Evolutionary conservation across 1,140 invertebrate species (phyloP).

Genomic region (Sminthurinus signatus): DNA sequence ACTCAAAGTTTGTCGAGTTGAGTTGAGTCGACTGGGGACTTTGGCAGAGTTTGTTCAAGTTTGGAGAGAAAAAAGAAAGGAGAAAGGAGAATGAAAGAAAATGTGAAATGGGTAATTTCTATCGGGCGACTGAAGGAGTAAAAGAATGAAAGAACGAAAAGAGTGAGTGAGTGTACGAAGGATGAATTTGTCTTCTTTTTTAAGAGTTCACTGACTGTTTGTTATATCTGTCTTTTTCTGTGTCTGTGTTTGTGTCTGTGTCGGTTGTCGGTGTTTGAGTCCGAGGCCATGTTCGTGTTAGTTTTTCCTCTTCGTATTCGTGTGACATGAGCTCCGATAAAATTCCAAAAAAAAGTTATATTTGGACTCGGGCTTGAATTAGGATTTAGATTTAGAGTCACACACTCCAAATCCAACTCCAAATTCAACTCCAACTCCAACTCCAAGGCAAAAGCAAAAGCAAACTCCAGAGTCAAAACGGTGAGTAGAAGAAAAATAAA

Average conservation of each 20-base stretch:
- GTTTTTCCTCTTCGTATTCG: too few relatives aligned
- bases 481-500: background rate
- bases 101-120: slow-evolving; percentile 25
- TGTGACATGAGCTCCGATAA: too few relatives aligned
- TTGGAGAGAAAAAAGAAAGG: background rate
- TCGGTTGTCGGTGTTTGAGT: too few relatives aligned
- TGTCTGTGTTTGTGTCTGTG: background rate
- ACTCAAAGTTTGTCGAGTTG: background rate
- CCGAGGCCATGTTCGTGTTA: too few relatives aligned
- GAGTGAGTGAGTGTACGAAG: too few relatives aligned
- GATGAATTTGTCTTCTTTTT: too few relatives aligned
- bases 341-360: too few relatives aligned
- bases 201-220: background rate
- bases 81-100: background rate
- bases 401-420: too few relatives aligned
- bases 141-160: background rate
- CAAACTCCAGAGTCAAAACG: background rate
- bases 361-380: too few relatives aligned
- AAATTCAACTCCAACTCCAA: too few relatives aligned
- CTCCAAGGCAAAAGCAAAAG: too few relatives aligned
- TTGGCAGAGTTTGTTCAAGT: background rate
- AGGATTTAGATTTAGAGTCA: too few relatives aligned
- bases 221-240: background rate
- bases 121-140: background rate
- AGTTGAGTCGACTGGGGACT: background rate